phyloP scores from a whole-genome alignment of 1,140 invertebrate genomes.

The Dolichoris vasculosae region DNA sequence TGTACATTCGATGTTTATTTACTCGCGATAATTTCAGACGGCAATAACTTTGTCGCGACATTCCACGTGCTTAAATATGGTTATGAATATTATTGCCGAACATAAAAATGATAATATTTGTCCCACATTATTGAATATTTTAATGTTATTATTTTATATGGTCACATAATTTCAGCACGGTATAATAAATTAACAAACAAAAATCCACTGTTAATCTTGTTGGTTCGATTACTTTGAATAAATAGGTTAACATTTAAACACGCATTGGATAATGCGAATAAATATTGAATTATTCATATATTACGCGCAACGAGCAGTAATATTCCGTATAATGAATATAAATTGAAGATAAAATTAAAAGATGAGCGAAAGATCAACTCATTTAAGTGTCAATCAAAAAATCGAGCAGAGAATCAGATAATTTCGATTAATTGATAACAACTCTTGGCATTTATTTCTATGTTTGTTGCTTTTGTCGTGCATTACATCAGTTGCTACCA shows the following conservation, averaged over 20 bases:
- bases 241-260: not conserved
- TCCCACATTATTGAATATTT: not conserved
- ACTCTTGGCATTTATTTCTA: not conserved
- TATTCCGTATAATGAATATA: not conserved
- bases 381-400: slow-evolving; percentile 21
- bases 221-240: not conserved
- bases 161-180: not conserved
- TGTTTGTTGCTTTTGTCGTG: not conserved
- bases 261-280: not conserved
- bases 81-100: not conserved
- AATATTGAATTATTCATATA: not conserved
- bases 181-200: not conserved
- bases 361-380: not conserved
- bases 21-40: too few relatives aligned
- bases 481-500: not conserved
- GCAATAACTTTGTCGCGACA: too few relatives aligned
- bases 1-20: too few relatives aligned
- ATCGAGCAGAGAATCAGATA: slow-evolving; percentile 25
- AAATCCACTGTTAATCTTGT: not conserved
- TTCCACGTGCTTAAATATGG: too few relatives aligned
- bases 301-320: not conserved
- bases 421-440: slow-evolving; percentile 32
- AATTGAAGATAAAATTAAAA: not conserved
- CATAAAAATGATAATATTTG: not conserved
- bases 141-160: not conserved